Conservation (phyloP, 2,888 invertebrate genomes). For the Hecatera dysodea region DNA sequence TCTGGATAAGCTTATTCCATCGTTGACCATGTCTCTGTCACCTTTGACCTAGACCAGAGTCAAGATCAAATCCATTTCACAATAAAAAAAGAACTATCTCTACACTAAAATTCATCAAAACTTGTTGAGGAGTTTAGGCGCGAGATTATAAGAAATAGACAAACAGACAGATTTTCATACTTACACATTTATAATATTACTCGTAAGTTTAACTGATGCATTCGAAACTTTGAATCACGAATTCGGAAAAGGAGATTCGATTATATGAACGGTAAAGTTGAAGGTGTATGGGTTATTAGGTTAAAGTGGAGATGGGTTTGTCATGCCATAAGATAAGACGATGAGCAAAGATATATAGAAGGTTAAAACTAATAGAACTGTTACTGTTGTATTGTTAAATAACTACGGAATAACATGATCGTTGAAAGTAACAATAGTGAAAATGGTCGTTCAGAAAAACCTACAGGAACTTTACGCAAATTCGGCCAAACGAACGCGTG, state of each 20-base stretch:
- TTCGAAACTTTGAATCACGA: slow-evolving; percentile 49
- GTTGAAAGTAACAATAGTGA: not conserved
- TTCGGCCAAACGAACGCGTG: not conserved
- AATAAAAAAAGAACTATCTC: too few species aligned
- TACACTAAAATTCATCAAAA: not conserved
- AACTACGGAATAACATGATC: not conserved
- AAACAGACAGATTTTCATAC: not conserved
- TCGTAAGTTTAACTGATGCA: not conserved
- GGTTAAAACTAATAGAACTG: not conserved
- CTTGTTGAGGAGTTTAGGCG: not conserved
- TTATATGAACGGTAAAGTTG: slow-evolving; percentile 11
- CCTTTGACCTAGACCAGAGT: too few species aligned
- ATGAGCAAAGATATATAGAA: not conserved
- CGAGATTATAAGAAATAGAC: not conserved
- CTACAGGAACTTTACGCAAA: not conserved
- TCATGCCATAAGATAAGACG: slow-evolving; percentile 21
- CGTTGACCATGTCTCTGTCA: too few species aligned
- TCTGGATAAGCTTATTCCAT: too few species aligned
- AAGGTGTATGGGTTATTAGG: slow-evolving; percentile 27
- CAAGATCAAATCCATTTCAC: too few species aligned
- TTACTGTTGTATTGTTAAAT: not conserved
- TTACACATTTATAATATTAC: not conserved
- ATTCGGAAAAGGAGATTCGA: slow-evolving; percentile 26
- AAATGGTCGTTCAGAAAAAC: not conserved
- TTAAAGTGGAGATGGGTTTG: slow-evolving; percentile 16